Percentiles rank a stretch among this genome's conserved stretches.
Conservation (phyloP, 2,797 vertebrate genomes). For the Lagodon rhomboides region DNA sequence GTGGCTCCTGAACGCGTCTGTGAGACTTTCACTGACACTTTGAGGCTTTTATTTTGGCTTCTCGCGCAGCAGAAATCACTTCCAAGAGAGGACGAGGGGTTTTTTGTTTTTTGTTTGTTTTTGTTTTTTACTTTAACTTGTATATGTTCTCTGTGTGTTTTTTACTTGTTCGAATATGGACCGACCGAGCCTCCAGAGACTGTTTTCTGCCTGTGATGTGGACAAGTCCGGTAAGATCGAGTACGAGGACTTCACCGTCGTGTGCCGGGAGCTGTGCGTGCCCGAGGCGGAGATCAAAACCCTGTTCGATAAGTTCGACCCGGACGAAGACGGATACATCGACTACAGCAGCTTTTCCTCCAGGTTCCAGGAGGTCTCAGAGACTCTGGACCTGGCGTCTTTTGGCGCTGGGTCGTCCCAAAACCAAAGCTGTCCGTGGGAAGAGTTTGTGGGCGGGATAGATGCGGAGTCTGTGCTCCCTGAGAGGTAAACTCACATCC, state of each 20-base stretch:
- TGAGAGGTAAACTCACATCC: conserved; percentile 70
- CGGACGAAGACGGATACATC: conserved; percentile 81
- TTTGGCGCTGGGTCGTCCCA: conserved; percentile 52
- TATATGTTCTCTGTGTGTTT: not conserved
- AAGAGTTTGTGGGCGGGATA: conserved; percentile 76
- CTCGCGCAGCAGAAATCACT: not conserved
- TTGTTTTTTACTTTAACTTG: conserved; percentile 15
- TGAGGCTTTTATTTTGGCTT: conserved; percentile 11
- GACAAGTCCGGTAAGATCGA: conserved; percentile 85
- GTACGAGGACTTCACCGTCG: conserved; percentile 82
- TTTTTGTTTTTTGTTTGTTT: no score
- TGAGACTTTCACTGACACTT: conserved; percentile 12
- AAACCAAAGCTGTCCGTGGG: conserved; percentile 59
- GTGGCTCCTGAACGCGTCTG: not conserved
- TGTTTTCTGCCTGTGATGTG: conserved; percentile 82
- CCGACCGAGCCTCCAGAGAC: conserved; percentile 52
- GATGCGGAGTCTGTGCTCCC: conserved; percentile 71
- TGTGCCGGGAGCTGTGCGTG: conserved; percentile 84
- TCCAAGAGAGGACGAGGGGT: not conserved
- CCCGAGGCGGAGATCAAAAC: conserved; percentile 69
- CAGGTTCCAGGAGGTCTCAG: conserved; percentile 84
- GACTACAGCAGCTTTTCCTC: conserved; percentile 84
- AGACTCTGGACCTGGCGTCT: conserved; percentile 72
- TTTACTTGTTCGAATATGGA: conserved; percentile 61
- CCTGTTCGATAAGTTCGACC: conserved; percentile 84